Base-by-base conservation (phyloP, 2,113 vertebrate species). In the Uria lomvia region DNA sequence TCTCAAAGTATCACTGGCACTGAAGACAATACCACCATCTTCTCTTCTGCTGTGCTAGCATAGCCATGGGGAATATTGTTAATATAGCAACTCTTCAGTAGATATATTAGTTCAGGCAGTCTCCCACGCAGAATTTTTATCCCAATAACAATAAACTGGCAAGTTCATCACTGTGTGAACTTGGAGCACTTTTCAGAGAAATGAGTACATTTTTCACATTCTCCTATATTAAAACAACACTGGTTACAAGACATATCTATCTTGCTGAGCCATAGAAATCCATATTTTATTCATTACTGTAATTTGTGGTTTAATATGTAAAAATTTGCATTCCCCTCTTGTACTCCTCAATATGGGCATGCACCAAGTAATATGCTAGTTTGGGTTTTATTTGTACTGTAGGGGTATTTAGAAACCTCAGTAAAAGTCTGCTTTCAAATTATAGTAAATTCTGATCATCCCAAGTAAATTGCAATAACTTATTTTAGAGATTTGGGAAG, bases 401-500 rank as follows among this genome's bases (percentile, higher is more conserved):
- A 91, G 70, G 90, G n/a, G 53, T 62, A 87, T 14, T 74, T 66
- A 91, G 32, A 89, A 79, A 45, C 21, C 14, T 59, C n/a, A 66
- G 16, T 38, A 84, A 53, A 97, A 94, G n/a, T 74, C 82, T 71
- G 17, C 83, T 95, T 94, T 76, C 84, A 86, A 91, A 70, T 86
- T 84, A 76, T 45, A 84, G 52, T 73, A 95, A 86, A 89, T 67
- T 81, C 38, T 71, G 32, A 92, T 21, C 5, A 29, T 91, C 12
- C 29, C 40, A 32, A 96, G 34, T 30, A 88, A 76, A 91, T 22
- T 85, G 34, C n/a, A 73, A 50, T 30, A 53, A 20, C 13, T 40
- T 68, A 42, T 34, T 75, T 70, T 70, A 42, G 42, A 80, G 73
- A 90, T 47, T 92, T 80, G 60, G 55, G 43, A 70, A 79, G 15